Evolutionary conservation across 2,888 invertebrate species (phyloP), one percentile per base, ranked within the genome.

Genomic region (Heliconius ethilla): DNA sequence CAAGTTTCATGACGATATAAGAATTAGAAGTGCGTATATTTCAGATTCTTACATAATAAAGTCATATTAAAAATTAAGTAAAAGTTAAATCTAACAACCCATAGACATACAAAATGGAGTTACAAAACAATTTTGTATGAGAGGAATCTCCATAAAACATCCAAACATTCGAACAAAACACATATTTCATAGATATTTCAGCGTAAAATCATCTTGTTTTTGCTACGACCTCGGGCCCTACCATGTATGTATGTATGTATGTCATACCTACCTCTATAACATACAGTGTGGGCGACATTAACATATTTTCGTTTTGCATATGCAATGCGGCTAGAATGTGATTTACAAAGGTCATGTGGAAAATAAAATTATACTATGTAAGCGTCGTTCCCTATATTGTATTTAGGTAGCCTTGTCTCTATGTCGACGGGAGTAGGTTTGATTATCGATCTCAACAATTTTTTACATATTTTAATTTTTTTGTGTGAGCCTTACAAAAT

Each of bases 241-340:
- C 66, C 18, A 66, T 65, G 40, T 40, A 40, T 51, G 7, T 22
- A 51, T 51, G 22, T 51, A 51, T 29, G 33, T 33, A 33, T 37
- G 5, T 10, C 37, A 63, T 29, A 70, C 72, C 72, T 76, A 51
- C 51, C 51, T 51, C 51, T 51, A 72, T 55, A 76, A 65, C 70
- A 72, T 72, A 72, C 75, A 63, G 69, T 66, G 67, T 40, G 73
- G 67, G 51, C 37, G 66, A 73, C 72, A 78, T 78, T 79, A 76
- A 79, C 78, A 79, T 79, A 76, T 79, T 79, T 79, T 79, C 76
- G 78, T 70, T 79, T 79, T 79, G 78, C 78, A 79, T 79, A 79
- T 79, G 78, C 78, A 76, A 79, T 79, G 76, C 62, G 73, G 75
- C 75, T 72, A 72, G 73, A 55, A 73, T 79, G n/a, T 73, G 78